phyloP scores from a whole-genome alignment of 2,113 vertebrate genomes.

The Mystacornis crossleyi region DNA sequence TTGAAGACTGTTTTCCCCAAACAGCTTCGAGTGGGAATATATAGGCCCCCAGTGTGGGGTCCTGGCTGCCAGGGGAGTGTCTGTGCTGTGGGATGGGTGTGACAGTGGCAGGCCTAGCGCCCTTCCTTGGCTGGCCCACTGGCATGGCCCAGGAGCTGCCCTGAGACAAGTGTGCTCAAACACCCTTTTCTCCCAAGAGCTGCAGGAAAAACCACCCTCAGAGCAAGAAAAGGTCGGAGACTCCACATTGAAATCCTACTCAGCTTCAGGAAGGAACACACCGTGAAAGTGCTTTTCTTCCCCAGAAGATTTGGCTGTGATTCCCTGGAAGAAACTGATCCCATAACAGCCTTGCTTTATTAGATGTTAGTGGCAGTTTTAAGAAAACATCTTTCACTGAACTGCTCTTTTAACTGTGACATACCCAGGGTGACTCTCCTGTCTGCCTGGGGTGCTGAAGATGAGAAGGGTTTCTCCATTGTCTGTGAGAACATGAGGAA shows the following conservation, averaged over 20 bases:
- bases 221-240: background rate
- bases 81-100: fast-evolving
- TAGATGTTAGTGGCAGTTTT: background rate
- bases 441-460: background rate
- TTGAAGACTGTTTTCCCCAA: background rate
- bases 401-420: background rate
- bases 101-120: background rate
- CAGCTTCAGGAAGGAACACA: background rate
- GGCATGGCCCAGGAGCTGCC: background rate
- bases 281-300: background rate
- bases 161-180: fast-evolving
- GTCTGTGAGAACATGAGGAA: background rate
- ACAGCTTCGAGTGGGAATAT: background rate
- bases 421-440: background rate
- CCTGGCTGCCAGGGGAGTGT: background rate
- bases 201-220: background rate
- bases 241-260: background rate
- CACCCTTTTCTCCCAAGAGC: background rate
- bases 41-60: background rate
- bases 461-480: conserved; percentile 27
- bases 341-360: background rate
- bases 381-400: background rate
- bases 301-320: background rate
- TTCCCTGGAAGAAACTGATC: background rate
- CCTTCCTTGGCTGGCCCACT: background rate